Percentiles rank a stretch among this genome's conserved stretches.
Evolutionary conservation across 2,797 vertebrate species (phyloP).

Genomic region (Gambelia wislizenii): DNA sequence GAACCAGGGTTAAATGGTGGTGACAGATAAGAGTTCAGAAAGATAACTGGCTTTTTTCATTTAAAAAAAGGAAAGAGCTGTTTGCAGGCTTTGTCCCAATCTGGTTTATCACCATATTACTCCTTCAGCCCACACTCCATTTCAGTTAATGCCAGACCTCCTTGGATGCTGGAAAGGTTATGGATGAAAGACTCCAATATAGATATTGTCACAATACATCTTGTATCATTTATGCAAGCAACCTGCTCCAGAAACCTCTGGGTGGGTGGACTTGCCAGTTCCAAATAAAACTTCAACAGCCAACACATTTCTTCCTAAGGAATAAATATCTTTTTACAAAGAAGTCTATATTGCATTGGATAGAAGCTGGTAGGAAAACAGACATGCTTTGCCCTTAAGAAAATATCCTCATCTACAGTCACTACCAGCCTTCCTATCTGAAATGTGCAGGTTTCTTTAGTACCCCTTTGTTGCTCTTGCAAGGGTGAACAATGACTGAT

Average conservation of each 20-base stretch:
- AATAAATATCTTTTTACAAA: neutral
- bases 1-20: neutral
- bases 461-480: constrained; percentile 19
- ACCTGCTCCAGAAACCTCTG: neutral
- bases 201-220: neutral
- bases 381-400: constrained; percentile 25
- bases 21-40: neutral
- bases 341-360: neutral
- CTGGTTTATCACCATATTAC: neutral
- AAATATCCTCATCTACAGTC: constrained; percentile 27
- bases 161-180: neutral
- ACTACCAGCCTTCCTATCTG: constrained; percentile 3
- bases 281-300: neutral
- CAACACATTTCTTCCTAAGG: neutral
- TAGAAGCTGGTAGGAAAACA: neutral
- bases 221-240: constrained; percentile 3
- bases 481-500: constrained; percentile 21
- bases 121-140: neutral
- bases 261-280: neutral
- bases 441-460: constrained; percentile 48
- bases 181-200: neutral
- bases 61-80: neutral
- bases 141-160: neutral
- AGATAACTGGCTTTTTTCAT: neutral
- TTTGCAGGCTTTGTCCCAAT: neutral